These are phyloP conservation scores for Macroramphosus scolopax DNA, from an alignment of 2,797 vertebrate species.

Conservation along the genomic window DNA sequence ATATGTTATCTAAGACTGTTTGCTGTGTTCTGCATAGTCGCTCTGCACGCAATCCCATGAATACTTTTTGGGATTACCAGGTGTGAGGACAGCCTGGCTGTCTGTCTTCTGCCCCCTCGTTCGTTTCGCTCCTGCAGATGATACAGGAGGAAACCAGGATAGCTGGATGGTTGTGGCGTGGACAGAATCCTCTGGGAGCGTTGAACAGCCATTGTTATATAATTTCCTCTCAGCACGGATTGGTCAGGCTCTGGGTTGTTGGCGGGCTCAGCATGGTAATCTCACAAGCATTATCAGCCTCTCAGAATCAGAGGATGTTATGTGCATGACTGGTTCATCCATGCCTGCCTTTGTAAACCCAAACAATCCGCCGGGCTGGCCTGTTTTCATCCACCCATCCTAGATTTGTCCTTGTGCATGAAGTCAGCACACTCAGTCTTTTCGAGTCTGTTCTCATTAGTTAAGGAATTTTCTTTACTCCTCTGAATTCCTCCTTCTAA, in stretches of 20 bases:
- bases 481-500: no score
- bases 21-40: conserved; percentile 35
- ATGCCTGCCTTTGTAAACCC: conserved; percentile 32
- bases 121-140: conserved; percentile 11
- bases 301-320: conserved; percentile 44
- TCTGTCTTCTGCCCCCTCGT: conserved; percentile 38
- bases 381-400: conserved; percentile 24
- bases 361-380: conserved; percentile 20
- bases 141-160: conserved; percentile 21
- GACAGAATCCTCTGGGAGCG: conserved; percentile 43
- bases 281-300: conserved; percentile 65
- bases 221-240: conserved; percentile 63
- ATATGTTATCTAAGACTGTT: conserved; percentile 46
- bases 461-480: no score
- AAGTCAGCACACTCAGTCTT: conserved; percentile 1
- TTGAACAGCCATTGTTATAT: conserved; percentile 64
- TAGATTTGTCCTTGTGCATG: conserved; percentile 9
- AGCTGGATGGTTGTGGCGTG: conserved; percentile 43
- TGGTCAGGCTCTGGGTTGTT: conserved; percentile 49
- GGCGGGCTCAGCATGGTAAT: conserved; percentile 63
- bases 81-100: conserved; percentile 32
- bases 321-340: conserved; percentile 46
- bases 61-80: conserved; percentile 49
- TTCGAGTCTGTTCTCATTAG: no score
- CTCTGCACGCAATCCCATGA: conserved; percentile 46